These are phyloP conservation scores for Eupithecia insigniata DNA, from an alignment of 2,888 invertebrate genomes.

Conservation along the genomic window DNA sequence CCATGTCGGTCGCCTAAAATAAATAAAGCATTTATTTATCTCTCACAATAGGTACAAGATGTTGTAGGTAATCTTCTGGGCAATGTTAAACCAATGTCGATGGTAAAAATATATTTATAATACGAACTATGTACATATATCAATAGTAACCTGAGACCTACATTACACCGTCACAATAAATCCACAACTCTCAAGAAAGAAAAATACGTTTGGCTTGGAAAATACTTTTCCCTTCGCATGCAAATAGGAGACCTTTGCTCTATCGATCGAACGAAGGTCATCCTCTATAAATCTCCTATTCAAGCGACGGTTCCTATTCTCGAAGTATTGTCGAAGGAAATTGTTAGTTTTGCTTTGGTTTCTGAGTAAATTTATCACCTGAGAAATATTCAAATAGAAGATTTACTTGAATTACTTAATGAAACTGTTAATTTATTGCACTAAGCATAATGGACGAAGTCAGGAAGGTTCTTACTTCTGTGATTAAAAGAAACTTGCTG, in stretches of 20 bases:
- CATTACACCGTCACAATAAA: constrained; percentile 19
- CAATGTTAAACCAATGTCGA: no score
- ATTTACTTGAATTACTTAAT: not conserved
- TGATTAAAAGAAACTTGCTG: not conserved
- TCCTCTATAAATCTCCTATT: constrained; percentile 43
- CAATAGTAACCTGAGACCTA: constrained; percentile 2
- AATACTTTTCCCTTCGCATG: constrained; percentile 30
- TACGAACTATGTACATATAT: not conserved
- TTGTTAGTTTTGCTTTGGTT: not conserved
- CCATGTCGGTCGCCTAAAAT: no score
- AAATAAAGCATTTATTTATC: no score
- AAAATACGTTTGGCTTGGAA: constrained; percentile 24
- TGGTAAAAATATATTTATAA: not conserved
- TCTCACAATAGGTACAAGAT: no score
- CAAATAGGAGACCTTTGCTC: constrained; percentile 34
- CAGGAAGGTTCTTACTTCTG: not conserved
- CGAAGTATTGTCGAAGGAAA: constrained; percentile 1
- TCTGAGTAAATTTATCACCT: not conserved
- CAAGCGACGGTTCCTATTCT: constrained; percentile 33
- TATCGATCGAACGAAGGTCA: constrained; percentile 36
- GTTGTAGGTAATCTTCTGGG: no score
- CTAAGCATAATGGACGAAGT: not conserved
- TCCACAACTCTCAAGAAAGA: constrained; percentile 13
- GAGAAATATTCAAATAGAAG: not conserved
- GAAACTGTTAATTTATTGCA: not conserved